A percentile compares a stretch with the other conserved stretches of the same genome.
Evolutionary conservation across 2,797 vertebrate genomes (phyloP).

Genomic region (Chiroxiphia lanceolata): DNA sequence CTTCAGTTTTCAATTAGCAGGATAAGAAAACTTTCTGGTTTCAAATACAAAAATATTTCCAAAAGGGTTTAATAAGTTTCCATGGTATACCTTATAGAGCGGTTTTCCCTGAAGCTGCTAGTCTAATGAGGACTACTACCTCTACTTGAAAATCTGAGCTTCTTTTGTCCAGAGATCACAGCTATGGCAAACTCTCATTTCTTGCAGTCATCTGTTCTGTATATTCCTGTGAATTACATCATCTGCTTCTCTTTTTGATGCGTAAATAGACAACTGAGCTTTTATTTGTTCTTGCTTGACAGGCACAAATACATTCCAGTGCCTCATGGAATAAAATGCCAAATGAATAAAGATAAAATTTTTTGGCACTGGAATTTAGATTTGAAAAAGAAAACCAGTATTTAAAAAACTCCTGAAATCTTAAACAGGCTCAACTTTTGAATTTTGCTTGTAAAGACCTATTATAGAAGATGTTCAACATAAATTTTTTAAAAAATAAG

Average conservation of each 20-base stretch:
- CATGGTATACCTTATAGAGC: neutral
- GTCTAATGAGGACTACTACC: neutral
- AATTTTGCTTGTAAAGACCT: neutral
- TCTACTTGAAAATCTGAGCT: neutral
- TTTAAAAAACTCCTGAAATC: neutral
- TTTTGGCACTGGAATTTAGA: neutral
- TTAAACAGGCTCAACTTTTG: neutral
- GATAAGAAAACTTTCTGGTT: constrained; percentile 17
- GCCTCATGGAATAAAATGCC: neutral
- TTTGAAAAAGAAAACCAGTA: neutral
- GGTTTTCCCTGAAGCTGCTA: neutral
- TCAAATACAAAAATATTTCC: neutral
- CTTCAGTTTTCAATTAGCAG: constrained; percentile 34
- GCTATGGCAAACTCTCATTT: neutral
- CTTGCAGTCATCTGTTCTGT: neutral
- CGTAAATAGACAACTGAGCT: neutral
- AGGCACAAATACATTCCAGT: neutral
- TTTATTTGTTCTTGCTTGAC: neutral
- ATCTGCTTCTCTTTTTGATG: neutral
- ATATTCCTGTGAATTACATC: neutral
- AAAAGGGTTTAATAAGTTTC: neutral
- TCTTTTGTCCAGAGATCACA: neutral
- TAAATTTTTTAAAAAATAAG: neutral
- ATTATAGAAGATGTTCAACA: neutral
- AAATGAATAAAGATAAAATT: neutral